Evolutionary conservation across 1,140 invertebrate genomes (phyloP).

Genomic region (Mesaphorura yosii): DNA sequence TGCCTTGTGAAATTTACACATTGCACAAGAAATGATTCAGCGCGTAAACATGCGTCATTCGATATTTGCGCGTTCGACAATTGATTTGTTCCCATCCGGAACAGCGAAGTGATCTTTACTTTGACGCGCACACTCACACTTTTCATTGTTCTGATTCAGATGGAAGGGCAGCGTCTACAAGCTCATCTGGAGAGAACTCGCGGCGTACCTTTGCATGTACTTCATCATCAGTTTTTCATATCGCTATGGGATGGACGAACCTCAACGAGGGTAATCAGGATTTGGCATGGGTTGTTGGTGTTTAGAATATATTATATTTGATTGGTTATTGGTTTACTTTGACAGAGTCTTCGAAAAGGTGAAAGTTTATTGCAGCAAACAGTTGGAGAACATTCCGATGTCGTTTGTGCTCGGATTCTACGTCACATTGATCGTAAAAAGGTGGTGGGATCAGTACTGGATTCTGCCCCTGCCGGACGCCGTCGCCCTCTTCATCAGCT

Average conservation of each 20-base stretch:
- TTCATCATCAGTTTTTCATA: constrained; percentile 78
- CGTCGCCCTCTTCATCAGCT: constrained; percentile 74
- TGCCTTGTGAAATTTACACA: too few relatives aligned
- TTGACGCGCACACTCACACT: too few relatives aligned
- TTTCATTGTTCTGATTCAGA: too few relatives aligned
- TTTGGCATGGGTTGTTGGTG: background rate
- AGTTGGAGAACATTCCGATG: constrained; percentile 75
- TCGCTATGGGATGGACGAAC: constrained; percentile 65
- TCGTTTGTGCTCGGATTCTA: constrained; percentile 91
- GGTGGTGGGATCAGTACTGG: constrained; percentile 87
- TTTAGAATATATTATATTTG: background rate
- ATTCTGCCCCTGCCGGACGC: constrained; percentile 83
- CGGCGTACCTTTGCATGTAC: constrained; percentile 76
- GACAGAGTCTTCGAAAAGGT: constrained; percentile 68
- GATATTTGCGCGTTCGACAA: too few relatives aligned
- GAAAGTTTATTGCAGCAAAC: constrained; percentile 62
- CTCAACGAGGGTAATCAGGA: constrained; percentile 61
- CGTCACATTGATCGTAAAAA: constrained; percentile 74
- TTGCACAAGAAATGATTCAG: too few relatives aligned
- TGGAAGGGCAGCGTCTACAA: constrained; percentile 98
- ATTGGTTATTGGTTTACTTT: constrained; percentile 24
- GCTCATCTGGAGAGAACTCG: constrained; percentile 82
- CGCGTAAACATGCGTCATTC: too few relatives aligned
- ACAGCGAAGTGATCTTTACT: too few relatives aligned
- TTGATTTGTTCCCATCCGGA: too few relatives aligned